These are phyloP conservation scores for Arrhamphus sclerolepis DNA, from an alignment of 2,797 vertebrate species.

Conservation along the genomic window DNA sequence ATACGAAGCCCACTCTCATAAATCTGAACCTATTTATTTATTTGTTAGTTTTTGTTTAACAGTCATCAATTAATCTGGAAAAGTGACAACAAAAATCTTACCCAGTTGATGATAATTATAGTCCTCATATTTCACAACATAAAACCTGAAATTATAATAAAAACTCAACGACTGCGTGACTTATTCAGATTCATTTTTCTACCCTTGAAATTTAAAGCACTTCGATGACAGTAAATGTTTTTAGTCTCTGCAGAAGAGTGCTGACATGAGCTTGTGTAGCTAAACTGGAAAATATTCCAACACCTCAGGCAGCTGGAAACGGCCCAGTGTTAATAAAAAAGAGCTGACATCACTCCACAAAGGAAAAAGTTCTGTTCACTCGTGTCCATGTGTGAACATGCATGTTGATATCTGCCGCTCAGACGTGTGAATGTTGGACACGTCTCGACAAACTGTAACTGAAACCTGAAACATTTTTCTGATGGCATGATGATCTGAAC, in stretches of 20 bases:
- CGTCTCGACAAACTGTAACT: background rate
- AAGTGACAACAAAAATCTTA: background rate
- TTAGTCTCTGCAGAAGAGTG: background rate
- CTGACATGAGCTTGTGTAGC: background rate
- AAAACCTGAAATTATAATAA: background rate
- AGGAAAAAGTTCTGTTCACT: slow-evolving; percentile 12
- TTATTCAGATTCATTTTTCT: background rate
- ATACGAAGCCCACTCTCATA: background rate
- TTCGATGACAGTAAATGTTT: background rate
- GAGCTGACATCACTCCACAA: slow-evolving; percentile 27
- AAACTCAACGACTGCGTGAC: background rate
- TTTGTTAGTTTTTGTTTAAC: background rate
- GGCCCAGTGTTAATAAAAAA: slow-evolving; percentile 37
- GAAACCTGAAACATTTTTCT: background rate
- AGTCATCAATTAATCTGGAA: background rate
- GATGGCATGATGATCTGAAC: too few relatives aligned
- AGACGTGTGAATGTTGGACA: slow-evolving; percentile 3
- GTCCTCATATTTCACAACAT: background rate
- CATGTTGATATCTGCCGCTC: slow-evolving; percentile 2
- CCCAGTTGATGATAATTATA: background rate
- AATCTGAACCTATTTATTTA: background rate
- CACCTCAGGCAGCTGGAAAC: slow-evolving; percentile 54
- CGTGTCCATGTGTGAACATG: slow-evolving; percentile 18
- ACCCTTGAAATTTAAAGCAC: background rate
- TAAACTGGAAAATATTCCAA: slow-evolving; percentile 56